These are phyloP conservation scores for Nilaparvata lugens DNA, from an alignment of 1,140 invertebrate species.

Conservation along the genomic window DNA sequence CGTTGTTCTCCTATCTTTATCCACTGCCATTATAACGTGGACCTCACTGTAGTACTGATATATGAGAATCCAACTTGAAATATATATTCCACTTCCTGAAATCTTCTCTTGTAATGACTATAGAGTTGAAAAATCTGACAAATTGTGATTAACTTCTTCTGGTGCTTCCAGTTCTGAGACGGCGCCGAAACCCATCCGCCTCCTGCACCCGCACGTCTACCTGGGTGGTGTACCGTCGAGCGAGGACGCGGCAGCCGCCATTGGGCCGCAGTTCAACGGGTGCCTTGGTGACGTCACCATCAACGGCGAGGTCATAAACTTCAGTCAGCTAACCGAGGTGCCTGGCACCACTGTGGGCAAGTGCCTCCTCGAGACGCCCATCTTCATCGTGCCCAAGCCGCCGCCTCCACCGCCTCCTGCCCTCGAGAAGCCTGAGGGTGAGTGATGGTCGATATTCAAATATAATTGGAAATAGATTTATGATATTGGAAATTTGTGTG, in stretches of 20 bases:
- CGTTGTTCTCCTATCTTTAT: no score
- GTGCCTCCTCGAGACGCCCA: conserved; percentile 36
- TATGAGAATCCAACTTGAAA: no score
- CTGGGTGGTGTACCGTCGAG: conserved; percentile 71
- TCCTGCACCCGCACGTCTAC: conserved; percentile 59
- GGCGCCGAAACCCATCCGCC: conserved; percentile 45
- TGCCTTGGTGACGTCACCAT: conserved; percentile 82
- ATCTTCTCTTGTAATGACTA: no score
- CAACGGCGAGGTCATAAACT: conserved; percentile 71
- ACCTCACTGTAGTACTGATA: no score
- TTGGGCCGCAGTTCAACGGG: conserved; percentile 54
- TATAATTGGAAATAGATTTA: no score
- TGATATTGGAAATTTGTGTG: no score
- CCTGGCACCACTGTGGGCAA: conserved; percentile 52
- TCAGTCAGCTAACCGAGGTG: conserved; percentile 57
- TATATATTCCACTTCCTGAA: no score
- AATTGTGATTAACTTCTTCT: no score
- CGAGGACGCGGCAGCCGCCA: conserved; percentile 37
- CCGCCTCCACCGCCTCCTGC: conserved; percentile 22
- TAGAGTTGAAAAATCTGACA: no score
- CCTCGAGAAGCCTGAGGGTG: background rate
- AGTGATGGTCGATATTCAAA: background rate
- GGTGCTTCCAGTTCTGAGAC: conserved; percentile 44
- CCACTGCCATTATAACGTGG: no score
- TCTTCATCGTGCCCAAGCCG: conserved; percentile 11